A percentile compares a stretch with the other conserved stretches of the same genome.
Conservation (phyloP, 2,888 invertebrate genomes). For the Palloptera scutellata region DNA sequence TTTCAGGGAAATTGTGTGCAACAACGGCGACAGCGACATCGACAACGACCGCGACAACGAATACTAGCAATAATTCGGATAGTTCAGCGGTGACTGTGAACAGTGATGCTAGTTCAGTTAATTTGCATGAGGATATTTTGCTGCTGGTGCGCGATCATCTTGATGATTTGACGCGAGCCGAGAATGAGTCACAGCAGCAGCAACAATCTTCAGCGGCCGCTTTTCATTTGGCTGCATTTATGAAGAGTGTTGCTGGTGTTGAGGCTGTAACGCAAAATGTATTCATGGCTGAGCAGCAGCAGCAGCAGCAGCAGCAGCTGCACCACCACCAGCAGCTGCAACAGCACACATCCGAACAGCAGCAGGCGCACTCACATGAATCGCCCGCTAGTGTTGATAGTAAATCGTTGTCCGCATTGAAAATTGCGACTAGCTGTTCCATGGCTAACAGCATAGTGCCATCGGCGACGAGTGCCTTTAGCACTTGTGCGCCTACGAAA, state of each 20-base stretch:
- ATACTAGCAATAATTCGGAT: conserved; percentile 47
- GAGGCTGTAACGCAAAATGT: conserved; percentile 47
- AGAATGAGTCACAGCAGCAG: conserved; percentile 47
- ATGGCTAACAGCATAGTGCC: conserved; percentile 48
- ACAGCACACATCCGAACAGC: conserved; percentile 22
- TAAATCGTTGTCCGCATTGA: conserved; percentile 15
- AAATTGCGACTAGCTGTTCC: conserved; percentile 28
- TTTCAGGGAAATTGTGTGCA: conserved; percentile 65
- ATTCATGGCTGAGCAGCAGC: conserved; percentile 10
- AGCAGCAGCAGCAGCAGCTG: conserved; percentile 16
- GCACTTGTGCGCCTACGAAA: conserved; percentile 48
- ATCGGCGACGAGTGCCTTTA: conserved; percentile 59
- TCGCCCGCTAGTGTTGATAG: conserved; percentile 10
- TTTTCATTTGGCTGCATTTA: conserved; percentile 60
- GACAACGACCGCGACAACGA: conserved; percentile 35
- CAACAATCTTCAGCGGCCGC: conserved; percentile 47
- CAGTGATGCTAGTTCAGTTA: conserved; percentile 21
- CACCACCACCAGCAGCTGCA: conserved; percentile 9
- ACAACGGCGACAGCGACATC: conserved; percentile 35
- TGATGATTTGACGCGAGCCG: conserved; percentile 58
- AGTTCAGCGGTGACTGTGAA: conserved; percentile 37
- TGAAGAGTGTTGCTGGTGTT: conserved; percentile 58
- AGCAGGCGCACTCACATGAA: conserved; percentile 34
- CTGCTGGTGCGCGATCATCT: conserved; percentile 61
- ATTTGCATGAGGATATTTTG: conserved; percentile 51